Base-by-base conservation (phyloP, 30 jellyfish, hydroid and myxozoan species). In the Clytia hemisphaerica region DNA sequence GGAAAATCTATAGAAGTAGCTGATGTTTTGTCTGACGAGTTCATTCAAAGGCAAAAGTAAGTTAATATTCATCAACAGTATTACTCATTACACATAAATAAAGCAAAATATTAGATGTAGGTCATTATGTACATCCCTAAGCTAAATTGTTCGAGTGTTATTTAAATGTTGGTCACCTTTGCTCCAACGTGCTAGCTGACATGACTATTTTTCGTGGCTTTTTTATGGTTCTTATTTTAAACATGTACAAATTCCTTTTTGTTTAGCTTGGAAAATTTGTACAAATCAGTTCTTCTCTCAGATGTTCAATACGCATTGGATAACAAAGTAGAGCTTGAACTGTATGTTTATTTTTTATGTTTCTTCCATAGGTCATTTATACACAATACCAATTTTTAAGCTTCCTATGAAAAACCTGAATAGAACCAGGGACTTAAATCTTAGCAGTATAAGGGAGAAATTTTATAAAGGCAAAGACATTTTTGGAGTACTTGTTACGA, bases 271-370 rank as follows among this genome's bases (percentile, higher is more conserved):
- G 92, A 84, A 67, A 74, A 57, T 46, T 58, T 66, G 15, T 84
- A 72, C 79, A 84, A 84, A 72, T 67, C 80, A 15, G 64, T 84
- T 6, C 55, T 84, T 49, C 88, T 84, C 30, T 45, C 95, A 2
- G 95, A 84, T 48, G 49, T 84, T 10, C 88, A 76, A 24, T 84
- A 62, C 76, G 95, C 93, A 3, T 82, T 84, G 21, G 92, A 84
- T 73, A 59, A 80, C 46, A 84, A 84, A 74, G 95, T 84, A 5
- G 95, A 84, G 22, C 78, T 84, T 42, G 95, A 84, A 36, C 76
- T 84, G 95, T 84, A 75, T 51, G 95, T 83, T 21, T 58, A 21
- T 22, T 19, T 24, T 1, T 29, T 16, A 31, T 32, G 25, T 42
- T 49, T 24, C 14, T 24, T 18, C 26, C 6, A 34, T 27, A 10